A percentile compares a stretch with the other conserved stretches of the same genome.
Evolutionary conservation across 2,888 invertebrate species (phyloP).

Genomic region (Drosophila anceps): DNA sequence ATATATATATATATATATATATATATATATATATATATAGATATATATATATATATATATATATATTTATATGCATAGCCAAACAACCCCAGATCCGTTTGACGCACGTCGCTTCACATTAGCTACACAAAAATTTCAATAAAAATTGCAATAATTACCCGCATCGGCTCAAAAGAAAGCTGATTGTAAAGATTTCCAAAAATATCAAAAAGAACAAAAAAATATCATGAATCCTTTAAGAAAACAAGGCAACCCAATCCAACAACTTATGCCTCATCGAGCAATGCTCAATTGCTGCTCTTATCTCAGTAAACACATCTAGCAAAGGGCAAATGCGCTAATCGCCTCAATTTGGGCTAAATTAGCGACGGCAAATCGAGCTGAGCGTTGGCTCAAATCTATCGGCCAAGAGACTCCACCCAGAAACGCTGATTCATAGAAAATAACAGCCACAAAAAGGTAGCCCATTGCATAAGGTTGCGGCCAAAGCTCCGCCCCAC

Average conservation of each 20-base stretch:
- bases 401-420: slow-evolving; percentile 59
- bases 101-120: slow-evolving; percentile 35
- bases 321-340: slow-evolving; percentile 40
- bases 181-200: slow-evolving; percentile 23
- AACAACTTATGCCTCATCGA: slow-evolving; percentile 55
- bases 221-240: slow-evolving; percentile 71
- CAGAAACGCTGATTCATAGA: slow-evolving; percentile 59
- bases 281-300: slow-evolving; percentile 41
- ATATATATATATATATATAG: slow-evolving; percentile 36
- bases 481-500: slow-evolving; percentile 68
- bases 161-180: slow-evolving; percentile 51
- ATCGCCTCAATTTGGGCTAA: slow-evolving; percentile 53
- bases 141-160: slow-evolving; percentile 69
- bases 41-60: slow-evolving; percentile 53
- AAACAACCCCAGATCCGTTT: slow-evolving; percentile 46
- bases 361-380: slow-evolving; percentile 53
- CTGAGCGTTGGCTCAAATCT: slow-evolving; percentile 11
- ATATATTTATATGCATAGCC: slow-evolving; percentile 34
- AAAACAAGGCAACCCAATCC: slow-evolving; percentile 46
- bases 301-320: slow-evolving; percentile 36
- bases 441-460: slow-evolving; percentile 40
- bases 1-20: slow-evolving; percentile 39
- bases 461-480: slow-evolving; percentile 58
- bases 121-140: slow-evolving; percentile 32
- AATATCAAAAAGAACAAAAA: not conserved